Percentiles rank a stretch among this genome's conserved stretches.
Conservation (phyloP, 2,113 vertebrate species). For the Hipposideros armiger region DNA sequence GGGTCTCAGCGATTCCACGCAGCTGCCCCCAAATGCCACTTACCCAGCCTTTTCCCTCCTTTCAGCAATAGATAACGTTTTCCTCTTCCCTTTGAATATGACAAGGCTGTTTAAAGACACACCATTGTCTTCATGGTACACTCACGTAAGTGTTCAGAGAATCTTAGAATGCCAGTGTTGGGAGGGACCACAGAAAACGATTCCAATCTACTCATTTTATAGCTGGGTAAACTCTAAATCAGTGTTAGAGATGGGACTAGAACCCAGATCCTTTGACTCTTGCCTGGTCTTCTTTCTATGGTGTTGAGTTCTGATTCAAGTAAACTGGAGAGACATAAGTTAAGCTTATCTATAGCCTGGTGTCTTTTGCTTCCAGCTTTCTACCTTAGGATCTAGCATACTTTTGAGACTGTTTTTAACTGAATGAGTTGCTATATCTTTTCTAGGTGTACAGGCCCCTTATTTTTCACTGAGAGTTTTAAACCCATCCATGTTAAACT, state of each 20-base stretch:
- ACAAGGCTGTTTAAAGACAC: conserved; percentile 87
- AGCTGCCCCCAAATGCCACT: conserved; percentile 70
- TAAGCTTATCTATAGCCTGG: not conserved
- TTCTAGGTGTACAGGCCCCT: not conserved
- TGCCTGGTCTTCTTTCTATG: not conserved
- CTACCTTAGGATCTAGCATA: not conserved
- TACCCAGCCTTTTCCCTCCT: conserved; percentile 82
- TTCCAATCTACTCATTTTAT: not conserved
- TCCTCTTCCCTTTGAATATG: conserved; percentile 88
- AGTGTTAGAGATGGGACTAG: not conserved
- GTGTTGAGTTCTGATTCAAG: not conserved
- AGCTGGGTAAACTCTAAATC: not conserved
- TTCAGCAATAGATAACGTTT: conserved; percentile 88
- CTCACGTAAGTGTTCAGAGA: conserved; percentile 74
- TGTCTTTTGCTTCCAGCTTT: conserved; percentile 17
- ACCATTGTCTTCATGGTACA: conserved; percentile 88
- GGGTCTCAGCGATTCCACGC: conserved; percentile 76
- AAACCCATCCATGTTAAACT: not conserved
- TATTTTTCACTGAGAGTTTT: conserved; percentile 40
- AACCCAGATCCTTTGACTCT: not conserved
- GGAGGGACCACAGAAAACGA: not conserved
- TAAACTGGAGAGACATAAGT: not conserved
- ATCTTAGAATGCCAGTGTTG: not conserved
- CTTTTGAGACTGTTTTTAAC: not conserved
- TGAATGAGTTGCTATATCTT: not conserved